Evolutionary conservation across 2,113 vertebrate species (phyloP), one percentile per base, ranked within the genome.

Genomic region (Brachyhypopomus occidentalis): DNA sequence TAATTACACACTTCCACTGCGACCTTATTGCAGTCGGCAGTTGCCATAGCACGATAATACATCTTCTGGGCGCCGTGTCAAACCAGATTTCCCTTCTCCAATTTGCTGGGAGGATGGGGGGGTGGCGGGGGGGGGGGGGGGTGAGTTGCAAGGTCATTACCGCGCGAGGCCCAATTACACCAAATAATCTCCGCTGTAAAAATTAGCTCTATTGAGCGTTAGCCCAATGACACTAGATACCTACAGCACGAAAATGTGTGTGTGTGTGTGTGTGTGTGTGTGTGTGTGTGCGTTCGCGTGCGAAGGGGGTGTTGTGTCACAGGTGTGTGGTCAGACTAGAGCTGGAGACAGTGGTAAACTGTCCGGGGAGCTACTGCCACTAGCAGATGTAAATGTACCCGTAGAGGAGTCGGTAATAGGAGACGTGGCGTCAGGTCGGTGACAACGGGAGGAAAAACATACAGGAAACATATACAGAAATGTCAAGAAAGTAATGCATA

Each of bases 1-100:
- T 94, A 94, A 94, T 94, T 94, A 94, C 94, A 93, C 93, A 92
- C 92, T 90, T 91, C 86, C 86, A 82, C 87, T 78, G 88, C 83
- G 87, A 92, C 92, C 90, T 92, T 92, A 92, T 90, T 92, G 90
- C 88, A 81, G 89, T 70, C 67, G 41, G 85, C 84, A 91, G 88
- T 92, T 94, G 86, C 89, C 87, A 87, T 84, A 87, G 86, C 86
- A 79, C n/a, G 84, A 62, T 86, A 84, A 83, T 88, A 63, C 88
- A 88, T 88, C 86, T 85, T 89, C 75, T 22, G 78, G 75, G 23
- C 62, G 82, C 86, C 81, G 85, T 83, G 79, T 90, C 90, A 90
- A 89, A 90, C 89, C 87, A 87, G 79, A 75, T 91, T 92, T 88
- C 85, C 79, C 79, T 76, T 84, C 84, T 91, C 83, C 59, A 84